These are phyloP conservation scores for Chaetura pelagica DNA, from an alignment of 2,113 vertebrate genomes.

Conservation along the genomic window DNA sequence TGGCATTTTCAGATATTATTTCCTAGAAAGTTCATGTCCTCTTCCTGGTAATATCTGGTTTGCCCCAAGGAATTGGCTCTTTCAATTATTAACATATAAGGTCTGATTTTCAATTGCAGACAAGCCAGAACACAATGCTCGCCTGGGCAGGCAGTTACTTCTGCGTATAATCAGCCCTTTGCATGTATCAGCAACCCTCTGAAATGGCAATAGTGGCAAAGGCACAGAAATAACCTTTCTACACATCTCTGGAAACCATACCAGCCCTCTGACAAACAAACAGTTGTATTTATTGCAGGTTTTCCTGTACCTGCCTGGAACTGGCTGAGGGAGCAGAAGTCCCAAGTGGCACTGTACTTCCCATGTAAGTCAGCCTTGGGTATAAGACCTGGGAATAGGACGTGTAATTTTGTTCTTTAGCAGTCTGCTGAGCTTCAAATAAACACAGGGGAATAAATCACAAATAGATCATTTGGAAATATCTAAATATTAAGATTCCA, in stretches of 20 bases:
- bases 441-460: neutral
- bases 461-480: neutral
- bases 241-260: neutral
- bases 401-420: neutral
- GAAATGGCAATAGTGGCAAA: neutral
- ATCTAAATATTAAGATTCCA: neutral
- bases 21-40: constrained; percentile 8
- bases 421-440: neutral
- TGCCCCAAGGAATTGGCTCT: neutral
- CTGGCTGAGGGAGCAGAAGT: neutral
- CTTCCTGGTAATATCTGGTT: neutral
- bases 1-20: constrained; percentile 11
- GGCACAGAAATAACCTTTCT: neutral
- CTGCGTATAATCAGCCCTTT: neutral
- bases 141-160: neutral
- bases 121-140: accelerated
- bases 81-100: neutral
- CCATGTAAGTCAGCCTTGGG: neutral
- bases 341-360: neutral
- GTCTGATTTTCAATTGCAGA: neutral
- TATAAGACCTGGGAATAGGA: neutral
- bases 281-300: neutral
- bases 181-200: neutral
- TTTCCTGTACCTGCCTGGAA: neutral
- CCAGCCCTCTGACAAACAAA: neutral